Base-by-base conservation (phyloP, 2,113 vertebrate genomes). In the Meriones unguiculatus region DNA sequence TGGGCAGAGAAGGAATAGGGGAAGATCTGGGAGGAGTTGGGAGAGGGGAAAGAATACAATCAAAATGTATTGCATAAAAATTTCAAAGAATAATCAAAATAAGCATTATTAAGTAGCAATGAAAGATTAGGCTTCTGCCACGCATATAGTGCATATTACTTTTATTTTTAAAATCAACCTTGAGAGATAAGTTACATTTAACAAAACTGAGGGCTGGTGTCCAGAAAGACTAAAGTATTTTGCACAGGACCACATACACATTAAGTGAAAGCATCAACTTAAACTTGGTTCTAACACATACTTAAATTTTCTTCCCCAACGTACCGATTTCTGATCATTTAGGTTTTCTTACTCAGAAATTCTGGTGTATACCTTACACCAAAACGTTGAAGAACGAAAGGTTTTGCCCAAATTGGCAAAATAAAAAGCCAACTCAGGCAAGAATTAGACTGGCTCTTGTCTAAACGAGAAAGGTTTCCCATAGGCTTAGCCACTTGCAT, bases 181-280 rank as follows among this genome's bases (percentile, higher is more conserved):
- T 67, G n/a, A 62, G 70, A 94, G 70, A 57, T 46, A 82, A 95
- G 87, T 90, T 90, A 50, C 6, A 87, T 78, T 96, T 85, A 91
- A 75, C 38, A 82, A 90, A 82, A 67, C 52, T 90, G 76, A 93
- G 90, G 75, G 75, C 14, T 14, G 46, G 64, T 54, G 28, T 41
- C 90, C 50, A 72, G 18, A 65, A 46, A 69, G 64, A 90, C 67
- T 64, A 86, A 91, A 82, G 89, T 46, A 89, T 82, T 94, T 67
- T 97, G 28, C 22, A 57, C n/a, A 89, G 59, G 24, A 32, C 24
- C 28, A 73, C 35, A 85, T 1, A 78, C 22, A 24, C 69, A 82
- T 72, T 87, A 87, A 92, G 25, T 64, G 41, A 17, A 59, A 20
- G 41, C 22, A 13, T 46, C 67, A 97, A 84, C 78, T 96, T 8